Evolutionary conservation across 2,113 vertebrate genomes (phyloP).

Genomic region (Anoura caudifer): DNA sequence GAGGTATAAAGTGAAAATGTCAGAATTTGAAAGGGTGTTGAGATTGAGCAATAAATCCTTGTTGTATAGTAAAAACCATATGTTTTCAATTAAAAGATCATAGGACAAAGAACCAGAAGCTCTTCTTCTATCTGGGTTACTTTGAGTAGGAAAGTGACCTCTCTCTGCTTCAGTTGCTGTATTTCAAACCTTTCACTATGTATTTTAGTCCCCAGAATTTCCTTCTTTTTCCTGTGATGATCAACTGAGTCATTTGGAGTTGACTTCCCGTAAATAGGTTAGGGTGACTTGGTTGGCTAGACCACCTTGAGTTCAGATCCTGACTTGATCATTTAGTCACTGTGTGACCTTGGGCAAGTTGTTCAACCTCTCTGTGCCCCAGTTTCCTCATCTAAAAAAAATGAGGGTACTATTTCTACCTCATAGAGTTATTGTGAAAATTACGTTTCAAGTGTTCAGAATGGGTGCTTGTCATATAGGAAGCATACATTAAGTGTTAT

Average conservation of each 20-base stretch:
- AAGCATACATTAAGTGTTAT: not conserved
- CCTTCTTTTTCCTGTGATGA: not conserved
- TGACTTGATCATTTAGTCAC: not conserved
- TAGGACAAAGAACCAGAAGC: not conserved
- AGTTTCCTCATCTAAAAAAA: not conserved
- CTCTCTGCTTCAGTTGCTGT: not conserved
- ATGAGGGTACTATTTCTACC: not conserved
- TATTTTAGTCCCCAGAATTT: not conserved
- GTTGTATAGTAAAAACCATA: not conserved
- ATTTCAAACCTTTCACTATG: not conserved
- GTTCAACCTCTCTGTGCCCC: not conserved
- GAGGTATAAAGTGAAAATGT: constrained; percentile 19
- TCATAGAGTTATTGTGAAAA: not conserved
- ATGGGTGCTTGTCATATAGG: not conserved
- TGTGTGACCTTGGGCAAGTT: not conserved
- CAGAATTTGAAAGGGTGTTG: constrained; percentile 15
- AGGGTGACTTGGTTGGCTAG: not conserved
- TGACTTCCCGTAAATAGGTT: not conserved
- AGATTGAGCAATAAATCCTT: not conserved
- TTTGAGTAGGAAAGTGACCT: not conserved
- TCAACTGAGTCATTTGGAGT: not conserved
- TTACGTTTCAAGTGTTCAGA: not conserved
- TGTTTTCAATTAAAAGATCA: constrained; percentile 22
- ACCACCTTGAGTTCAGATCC: not conserved
- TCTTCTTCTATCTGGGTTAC: not conserved